Evolutionary conservation across 2,797 vertebrate species (phyloP).

Genomic region (Paratrypauchen microcephalus): DNA sequence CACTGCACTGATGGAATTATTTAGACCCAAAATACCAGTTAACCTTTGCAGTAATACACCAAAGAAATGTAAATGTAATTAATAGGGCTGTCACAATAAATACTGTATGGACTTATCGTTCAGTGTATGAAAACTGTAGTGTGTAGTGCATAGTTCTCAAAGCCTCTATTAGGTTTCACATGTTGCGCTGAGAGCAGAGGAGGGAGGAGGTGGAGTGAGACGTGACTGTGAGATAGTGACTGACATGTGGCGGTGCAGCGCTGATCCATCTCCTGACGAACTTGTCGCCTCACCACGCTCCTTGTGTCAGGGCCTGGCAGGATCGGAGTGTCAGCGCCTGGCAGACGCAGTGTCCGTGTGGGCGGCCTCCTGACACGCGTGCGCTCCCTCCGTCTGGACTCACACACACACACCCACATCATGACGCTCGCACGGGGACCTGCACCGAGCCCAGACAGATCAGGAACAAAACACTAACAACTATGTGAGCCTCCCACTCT

Average conservation of each 20-base stretch:
- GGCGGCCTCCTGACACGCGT: slow-evolving; percentile 74
- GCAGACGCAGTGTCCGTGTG: slow-evolving; percentile 69
- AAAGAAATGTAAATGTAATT: not conserved
- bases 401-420: slow-evolving; percentile 74
- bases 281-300: slow-evolving; percentile 74
- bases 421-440: slow-evolving; percentile 70
- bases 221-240: slow-evolving; percentile 51
- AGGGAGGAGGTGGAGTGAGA: slow-evolving; percentile 48
- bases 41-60: not conserved
- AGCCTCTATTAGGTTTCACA: slow-evolving; percentile 35
- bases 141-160: slow-evolving; percentile 6
- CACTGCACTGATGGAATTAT: not conserved
- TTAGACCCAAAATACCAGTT: not conserved
- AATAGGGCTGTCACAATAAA: too few species aligned
- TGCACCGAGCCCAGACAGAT: slow-evolving; percentile 65
- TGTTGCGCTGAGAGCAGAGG: slow-evolving; percentile 20
- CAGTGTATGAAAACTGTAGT: too few species aligned
- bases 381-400: slow-evolving; percentile 76
- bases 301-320: slow-evolving; percentile 73
- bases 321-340: slow-evolving; percentile 9
- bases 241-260: slow-evolving; percentile 76
- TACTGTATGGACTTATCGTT: too few species aligned
- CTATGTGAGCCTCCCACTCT: slow-evolving; percentile 33
- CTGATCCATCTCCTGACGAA: slow-evolving; percentile 68
- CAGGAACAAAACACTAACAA: slow-evolving; percentile 48